Base-by-base conservation (phyloP, 2,113 vertebrate genomes). In the Psilopogon haemacephalus region DNA sequence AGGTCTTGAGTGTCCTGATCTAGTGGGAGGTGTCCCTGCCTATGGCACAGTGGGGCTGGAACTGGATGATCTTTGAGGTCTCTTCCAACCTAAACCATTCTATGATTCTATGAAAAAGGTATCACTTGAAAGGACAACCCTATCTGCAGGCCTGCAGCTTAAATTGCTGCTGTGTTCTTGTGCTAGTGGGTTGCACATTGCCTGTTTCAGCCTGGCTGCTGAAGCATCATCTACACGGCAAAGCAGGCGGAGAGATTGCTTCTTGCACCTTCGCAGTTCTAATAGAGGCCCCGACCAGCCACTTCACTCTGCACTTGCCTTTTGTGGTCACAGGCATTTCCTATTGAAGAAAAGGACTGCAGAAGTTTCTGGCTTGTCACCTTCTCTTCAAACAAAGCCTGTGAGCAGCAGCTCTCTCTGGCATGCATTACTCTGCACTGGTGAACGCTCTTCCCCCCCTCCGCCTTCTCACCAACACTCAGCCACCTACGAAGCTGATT, bases 291-390 rank as follows among this genome's bases (percentile, higher is more conserved):
- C 85, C 27, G 93, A 46, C 8, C 63, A 89, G 70, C 52, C 90
- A 81, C 79, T 56, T 40, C 79, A 42, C 59, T 65, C 84, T 82
- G 55, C 3, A 1, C 79, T 89, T 84, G 70, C 46, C 67, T 94
- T 72, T 79, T 96, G 95, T 91, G 95, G 96, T 80, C 89, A 86
- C 67, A 28, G 52, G 46, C 74, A 82, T 95, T 97, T 97, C 95
- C 94, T 96, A 95, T 88, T 94, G 93, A 63, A 96, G 78, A 86
- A 72, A 67, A 93, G 83, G 70, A 88, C 79, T 56, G 59, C 1
- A 93, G 69, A 76, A 92, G 95, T 96, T 97, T 93, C 95, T 93
- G 85, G 78, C 87, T 94, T 93, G 93, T 89, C 77, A 83, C 72
- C 79, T 74, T 93, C 88, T 86, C 75, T 95, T 95, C 86, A 94